phyloP scores from a whole-genome alignment of 2,888 invertebrate genomes.

The Neoscelio sp. region DNA sequence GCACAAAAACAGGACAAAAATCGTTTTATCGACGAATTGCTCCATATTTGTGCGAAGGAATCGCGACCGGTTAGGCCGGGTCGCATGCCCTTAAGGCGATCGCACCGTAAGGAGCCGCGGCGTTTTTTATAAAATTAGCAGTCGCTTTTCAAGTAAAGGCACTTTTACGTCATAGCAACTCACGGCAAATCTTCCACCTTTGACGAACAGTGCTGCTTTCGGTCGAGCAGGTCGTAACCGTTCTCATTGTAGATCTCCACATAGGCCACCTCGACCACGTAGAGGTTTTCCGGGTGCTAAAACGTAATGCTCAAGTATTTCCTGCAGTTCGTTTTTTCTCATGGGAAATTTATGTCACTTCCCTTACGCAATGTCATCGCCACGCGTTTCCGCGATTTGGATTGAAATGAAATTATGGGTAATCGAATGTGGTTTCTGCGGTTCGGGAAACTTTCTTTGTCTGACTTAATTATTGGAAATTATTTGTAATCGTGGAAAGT shows the following conservation, averaged over 20 bases:
- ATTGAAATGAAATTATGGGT: constrained; percentile 15
- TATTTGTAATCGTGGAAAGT: constrained; percentile 18
- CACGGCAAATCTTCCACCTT: constrained; percentile 84
- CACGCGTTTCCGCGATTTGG: constrained; percentile 27
- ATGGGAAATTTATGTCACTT: constrained; percentile 49
- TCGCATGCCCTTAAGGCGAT: constrained; percentile 12
- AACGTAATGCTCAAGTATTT: constrained; percentile 46
- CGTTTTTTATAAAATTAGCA: constrained; percentile 67
- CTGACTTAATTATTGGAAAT: constrained; percentile 11
- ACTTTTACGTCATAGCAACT: constrained; percentile 73
- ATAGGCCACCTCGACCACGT: constrained; percentile 83
- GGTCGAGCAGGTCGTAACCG: constrained; percentile 84
- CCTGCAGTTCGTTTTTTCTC: constrained; percentile 21
- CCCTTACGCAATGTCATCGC: constrained; percentile 38
- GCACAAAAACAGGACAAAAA: constrained; percentile 16
- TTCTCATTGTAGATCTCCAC: constrained; percentile 85
- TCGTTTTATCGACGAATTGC: constrained; percentile 21
- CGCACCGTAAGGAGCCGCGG: constrained; percentile 44
- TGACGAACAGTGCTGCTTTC: constrained; percentile 75
- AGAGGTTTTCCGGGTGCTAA: constrained; percentile 79
- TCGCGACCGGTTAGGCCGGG: constrained; percentile 42
- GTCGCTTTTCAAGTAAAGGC: constrained; percentile 28
- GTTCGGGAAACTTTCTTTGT: constrained; percentile 48
- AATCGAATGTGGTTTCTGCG: constrained; percentile 29
- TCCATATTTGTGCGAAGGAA: constrained; percentile 66